Evolutionary conservation across 2,888 invertebrate species (phyloP).

Genomic region (Vanessa cardui): DNA sequence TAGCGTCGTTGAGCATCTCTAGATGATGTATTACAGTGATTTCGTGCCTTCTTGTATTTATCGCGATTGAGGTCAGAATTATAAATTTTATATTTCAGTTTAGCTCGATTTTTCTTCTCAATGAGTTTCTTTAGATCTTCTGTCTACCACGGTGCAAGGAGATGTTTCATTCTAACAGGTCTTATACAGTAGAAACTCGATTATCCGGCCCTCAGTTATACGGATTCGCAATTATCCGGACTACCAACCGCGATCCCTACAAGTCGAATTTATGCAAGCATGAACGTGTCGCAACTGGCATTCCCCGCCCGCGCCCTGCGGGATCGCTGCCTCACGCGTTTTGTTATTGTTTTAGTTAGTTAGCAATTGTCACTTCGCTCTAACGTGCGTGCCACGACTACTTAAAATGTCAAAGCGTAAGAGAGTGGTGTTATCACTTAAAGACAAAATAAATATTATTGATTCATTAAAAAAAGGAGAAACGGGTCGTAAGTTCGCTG

Average conservation of each 20-base stretch:
- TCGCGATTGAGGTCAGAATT: no score
- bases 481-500: conserved; percentile 44
- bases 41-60: no score
- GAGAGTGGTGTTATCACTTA: conserved; percentile 45
- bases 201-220: conserved; percentile 21
- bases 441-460: conserved; percentile 46
- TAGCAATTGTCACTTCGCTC: conserved; percentile 19
- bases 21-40: no score
- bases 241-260: neutral
- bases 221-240: conserved; percentile 17
- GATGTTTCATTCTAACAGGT: no score
- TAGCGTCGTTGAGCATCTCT: no score
- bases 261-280: neutral
- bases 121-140: no score
- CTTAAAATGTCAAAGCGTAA: conserved; percentile 43
- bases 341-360: conserved; percentile 15
- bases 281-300: conserved; percentile 12
- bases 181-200: conserved; percentile 22
- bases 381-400: neutral
- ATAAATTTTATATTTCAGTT: no score
- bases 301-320: neutral
- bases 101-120: no score
- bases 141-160: no score
- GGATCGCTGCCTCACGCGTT: conserved; percentile 6
- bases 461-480: conserved; percentile 47